These are phyloP conservation scores for Sebastes taczanowskii DNA, from an alignment of 2,797 vertebrate genomes.

Conservation along the genomic window DNA sequence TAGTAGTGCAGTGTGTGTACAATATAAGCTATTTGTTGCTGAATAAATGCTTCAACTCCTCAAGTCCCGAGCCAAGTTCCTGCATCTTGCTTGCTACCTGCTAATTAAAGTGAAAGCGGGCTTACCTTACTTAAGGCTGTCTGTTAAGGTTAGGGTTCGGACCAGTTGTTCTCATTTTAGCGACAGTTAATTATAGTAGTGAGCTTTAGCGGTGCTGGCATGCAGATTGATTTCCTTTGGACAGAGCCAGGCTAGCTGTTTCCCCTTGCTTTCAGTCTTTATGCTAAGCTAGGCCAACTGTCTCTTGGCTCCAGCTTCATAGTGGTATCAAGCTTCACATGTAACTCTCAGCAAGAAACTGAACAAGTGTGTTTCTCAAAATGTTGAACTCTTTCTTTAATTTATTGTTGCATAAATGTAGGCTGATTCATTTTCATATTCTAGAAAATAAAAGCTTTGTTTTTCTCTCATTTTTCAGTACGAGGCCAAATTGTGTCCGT, in stretches of 20 bases:
- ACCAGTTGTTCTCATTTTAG: too few relatives aligned
- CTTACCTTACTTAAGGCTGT: too few relatives aligned
- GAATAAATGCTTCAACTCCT: too few relatives aligned
- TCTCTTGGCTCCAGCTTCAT: background rate
- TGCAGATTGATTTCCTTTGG: background rate
- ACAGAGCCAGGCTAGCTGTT: background rate
- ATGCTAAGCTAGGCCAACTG: background rate
- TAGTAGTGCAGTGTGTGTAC: too few relatives aligned
- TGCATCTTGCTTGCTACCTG: too few relatives aligned
- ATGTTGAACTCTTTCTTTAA: background rate
- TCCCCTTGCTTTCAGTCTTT: background rate
- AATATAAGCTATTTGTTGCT: too few relatives aligned
- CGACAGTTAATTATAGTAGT: background rate
- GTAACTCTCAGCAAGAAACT: background rate
- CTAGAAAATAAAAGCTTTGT: background rate
- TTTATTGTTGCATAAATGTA: background rate
- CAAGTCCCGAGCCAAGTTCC: too few relatives aligned
- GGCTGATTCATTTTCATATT: background rate
- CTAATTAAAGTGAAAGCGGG: too few relatives aligned
- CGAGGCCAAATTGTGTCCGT: constrained; percentile 10
- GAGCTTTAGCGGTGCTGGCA: background rate
- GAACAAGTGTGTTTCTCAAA: background rate
- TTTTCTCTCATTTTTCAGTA: background rate
- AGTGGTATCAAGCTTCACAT: background rate
- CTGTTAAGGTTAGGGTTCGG: too few relatives aligned